phyloP scores from a whole-genome alignment of 2,113 vertebrate genomes.

The Paraplagusia blochii region DNA sequence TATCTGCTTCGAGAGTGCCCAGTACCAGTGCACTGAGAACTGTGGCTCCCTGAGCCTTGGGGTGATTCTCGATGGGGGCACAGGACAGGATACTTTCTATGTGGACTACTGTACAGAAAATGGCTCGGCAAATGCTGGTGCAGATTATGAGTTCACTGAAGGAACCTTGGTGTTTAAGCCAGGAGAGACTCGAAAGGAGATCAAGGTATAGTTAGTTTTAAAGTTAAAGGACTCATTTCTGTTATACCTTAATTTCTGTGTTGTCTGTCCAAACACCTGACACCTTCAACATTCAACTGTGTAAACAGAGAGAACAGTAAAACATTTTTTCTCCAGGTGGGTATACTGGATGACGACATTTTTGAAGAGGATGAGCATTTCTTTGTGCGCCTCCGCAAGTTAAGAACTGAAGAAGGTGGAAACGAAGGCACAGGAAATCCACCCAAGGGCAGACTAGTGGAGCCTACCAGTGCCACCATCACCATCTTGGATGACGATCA shows the following conservation, averaged over 20 bases:
- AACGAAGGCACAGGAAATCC: conserved; percentile 58
- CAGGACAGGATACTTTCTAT: conserved; percentile 83
- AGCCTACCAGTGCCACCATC: conserved; percentile 82
- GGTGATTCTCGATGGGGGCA: conserved; percentile 78
- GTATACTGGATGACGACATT: conserved; percentile 93
- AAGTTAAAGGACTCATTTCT: too few species aligned
- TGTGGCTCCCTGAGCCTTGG: conserved; percentile 81
- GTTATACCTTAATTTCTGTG: not conserved
- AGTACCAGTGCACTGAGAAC: conserved; percentile 92
- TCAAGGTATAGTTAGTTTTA: conserved; percentile 60
- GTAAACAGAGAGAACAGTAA: too few species aligned
- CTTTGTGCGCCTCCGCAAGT: conserved; percentile 88
- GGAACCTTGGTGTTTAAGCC: conserved; percentile 75
- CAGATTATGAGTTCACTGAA: conserved; percentile 82
- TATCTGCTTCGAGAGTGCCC: conserved; percentile 85
- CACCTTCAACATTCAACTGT: not conserved
- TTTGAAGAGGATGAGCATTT: conserved; percentile 98
- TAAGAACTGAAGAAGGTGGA: conserved; percentile 81
- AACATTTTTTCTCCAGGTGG: conserved; percentile 68
- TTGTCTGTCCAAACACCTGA: too few species aligned
- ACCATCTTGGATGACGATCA: conserved; percentile 96
- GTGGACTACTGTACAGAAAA: conserved; percentile 94
- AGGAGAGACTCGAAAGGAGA: conserved; percentile 72
- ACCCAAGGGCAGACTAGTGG: conserved; percentile 80
- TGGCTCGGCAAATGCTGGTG: conserved; percentile 89